Conservation (phyloP, 2,888 invertebrate species). For the Yponomeuta evonymella region DNA sequence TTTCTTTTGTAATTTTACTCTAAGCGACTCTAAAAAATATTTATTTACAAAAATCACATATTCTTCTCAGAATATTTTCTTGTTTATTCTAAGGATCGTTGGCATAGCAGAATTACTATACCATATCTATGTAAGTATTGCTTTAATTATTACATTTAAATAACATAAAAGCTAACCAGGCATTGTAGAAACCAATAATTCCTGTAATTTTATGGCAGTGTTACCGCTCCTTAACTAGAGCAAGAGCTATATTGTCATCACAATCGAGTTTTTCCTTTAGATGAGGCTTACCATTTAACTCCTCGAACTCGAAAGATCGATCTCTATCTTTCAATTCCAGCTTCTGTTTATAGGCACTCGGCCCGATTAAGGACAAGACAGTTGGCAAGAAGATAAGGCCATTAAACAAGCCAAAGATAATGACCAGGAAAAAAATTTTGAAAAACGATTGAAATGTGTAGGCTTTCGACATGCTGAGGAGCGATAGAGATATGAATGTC, state of each 20-base stretch:
- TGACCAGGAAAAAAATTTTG: conserved; percentile 85
- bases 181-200: neutral
- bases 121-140: neutral
- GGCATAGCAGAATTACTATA: neutral
- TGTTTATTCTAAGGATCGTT: neutral
- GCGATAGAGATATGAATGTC: conserved; percentile 82
- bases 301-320: conserved; percentile 42
- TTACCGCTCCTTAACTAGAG: neutral
- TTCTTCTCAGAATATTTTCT: too few relatives aligned
- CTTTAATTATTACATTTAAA: neutral
- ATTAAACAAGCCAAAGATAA: conserved; percentile 85
- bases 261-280: conserved; percentile 2
- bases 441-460: conserved; percentile 86
- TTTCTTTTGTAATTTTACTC: too few relatives aligned
- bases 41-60: too few relatives aligned
- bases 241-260: neutral
- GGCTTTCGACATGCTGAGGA: conserved; percentile 82
- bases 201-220: neutral
- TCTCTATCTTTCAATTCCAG: conserved; percentile 31
- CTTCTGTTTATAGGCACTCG: conserved; percentile 60
- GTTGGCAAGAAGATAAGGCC: conserved; percentile 86
- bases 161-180: neutral
- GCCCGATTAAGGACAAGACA: conserved; percentile 83
- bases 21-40: too few relatives aligned
- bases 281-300: conserved; percentile 47